Evolutionary conservation across 2,797 vertebrate genomes (phyloP).

Genomic region (Microtus californicus): DNA sequence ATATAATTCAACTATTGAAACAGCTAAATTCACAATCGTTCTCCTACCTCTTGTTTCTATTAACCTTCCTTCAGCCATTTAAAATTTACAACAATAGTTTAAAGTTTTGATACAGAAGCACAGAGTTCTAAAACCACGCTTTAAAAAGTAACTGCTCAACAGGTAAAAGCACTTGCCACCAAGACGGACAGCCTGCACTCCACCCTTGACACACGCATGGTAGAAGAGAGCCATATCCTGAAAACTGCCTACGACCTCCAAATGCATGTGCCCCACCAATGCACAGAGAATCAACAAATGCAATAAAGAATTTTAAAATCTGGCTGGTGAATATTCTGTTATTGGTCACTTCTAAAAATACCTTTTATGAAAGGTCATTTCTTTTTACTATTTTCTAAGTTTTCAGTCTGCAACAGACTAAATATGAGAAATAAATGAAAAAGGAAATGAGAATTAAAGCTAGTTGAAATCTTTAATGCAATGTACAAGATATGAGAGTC

Average conservation of each 20-base stretch:
- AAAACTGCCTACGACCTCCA: background rate
- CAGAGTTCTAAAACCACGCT: background rate
- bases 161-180: background rate
- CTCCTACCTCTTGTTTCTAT: background rate
- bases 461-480: background rate
- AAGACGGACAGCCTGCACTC: background rate
- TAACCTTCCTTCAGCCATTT: background rate
- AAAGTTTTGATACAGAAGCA: background rate
- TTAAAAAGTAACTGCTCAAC: background rate
- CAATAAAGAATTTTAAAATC: background rate
- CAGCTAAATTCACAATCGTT: background rate
- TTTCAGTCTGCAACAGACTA: background rate
- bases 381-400: background rate
- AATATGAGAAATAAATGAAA: background rate
- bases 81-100: slow-evolving; percentile 1
- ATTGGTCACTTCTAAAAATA: background rate
- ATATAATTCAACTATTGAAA: background rate
- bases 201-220: no score
- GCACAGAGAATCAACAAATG: background rate
- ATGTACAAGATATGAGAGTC: background rate
- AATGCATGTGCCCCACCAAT: background rate
- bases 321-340: background rate
- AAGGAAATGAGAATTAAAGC: slow-evolving; percentile 14
- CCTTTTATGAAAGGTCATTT: background rate
- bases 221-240: background rate